A percentile compares a stretch with the other conserved stretches of the same genome.
Evolutionary conservation across 2,888 invertebrate species (phyloP).

Genomic region (Eristalis tenax): DNA sequence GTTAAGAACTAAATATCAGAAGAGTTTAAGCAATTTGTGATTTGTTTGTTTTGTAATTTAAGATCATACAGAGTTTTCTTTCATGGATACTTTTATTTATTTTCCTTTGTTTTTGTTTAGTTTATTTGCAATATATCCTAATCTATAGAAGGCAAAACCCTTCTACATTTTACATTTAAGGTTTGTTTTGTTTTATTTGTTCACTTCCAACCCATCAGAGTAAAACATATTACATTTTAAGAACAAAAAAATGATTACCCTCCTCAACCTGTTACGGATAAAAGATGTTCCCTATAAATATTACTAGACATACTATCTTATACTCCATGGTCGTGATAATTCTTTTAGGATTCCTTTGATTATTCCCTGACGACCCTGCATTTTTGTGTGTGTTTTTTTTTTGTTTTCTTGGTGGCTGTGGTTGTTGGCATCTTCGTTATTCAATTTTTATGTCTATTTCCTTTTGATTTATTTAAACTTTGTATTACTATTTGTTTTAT

Average conservation of each 20-base stretch:
- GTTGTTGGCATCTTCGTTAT: slow-evolving; percentile 58
- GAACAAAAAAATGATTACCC: slow-evolving; percentile 26
- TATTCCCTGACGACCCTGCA: slow-evolving; percentile 30
- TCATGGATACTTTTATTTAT: slow-evolving; percentile 29
- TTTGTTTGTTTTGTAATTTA: slow-evolving; percentile 47
- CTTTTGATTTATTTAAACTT: slow-evolving; percentile 31
- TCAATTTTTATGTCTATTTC: slow-evolving; percentile 45
- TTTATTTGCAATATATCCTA: slow-evolving; percentile 30
- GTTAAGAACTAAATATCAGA: slow-evolving; percentile 66
- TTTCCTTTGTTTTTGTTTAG: slow-evolving; percentile 24
- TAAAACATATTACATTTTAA: slow-evolving; percentile 47
- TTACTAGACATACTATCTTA: slow-evolving; percentile 54
- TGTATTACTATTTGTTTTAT: slow-evolving; percentile 56
- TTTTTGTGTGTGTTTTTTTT: slow-evolving; percentile 38
- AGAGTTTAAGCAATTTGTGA: slow-evolving; percentile 52
- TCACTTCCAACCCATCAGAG: slow-evolving; percentile 29
- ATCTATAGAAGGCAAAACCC: slow-evolving; percentile 44
- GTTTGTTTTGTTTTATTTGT: slow-evolving; percentile 32
- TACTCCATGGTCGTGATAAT: neutral
- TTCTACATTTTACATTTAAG: slow-evolving; percentile 3
- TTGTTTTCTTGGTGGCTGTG: slow-evolving; percentile 71
- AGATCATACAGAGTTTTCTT: slow-evolving; percentile 43
- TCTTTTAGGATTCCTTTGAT: slow-evolving; percentile 5
- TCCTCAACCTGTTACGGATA: slow-evolving; percentile 39
- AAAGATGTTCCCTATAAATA: slow-evolving; percentile 56